Evolutionary conservation across 1,140 invertebrate genomes (phyloP).

Genomic region (Lepidurus apus): DNA sequence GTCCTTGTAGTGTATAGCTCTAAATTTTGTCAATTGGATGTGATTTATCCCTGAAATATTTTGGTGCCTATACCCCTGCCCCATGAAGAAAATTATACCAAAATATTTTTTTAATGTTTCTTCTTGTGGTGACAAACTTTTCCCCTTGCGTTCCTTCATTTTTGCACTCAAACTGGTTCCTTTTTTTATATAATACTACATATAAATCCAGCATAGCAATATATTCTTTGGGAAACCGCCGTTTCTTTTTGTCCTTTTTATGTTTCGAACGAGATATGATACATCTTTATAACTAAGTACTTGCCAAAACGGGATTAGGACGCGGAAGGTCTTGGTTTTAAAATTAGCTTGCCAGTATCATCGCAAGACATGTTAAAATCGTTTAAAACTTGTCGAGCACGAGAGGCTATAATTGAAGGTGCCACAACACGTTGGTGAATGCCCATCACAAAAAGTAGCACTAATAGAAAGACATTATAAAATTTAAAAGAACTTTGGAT

Average conservation of each 20-base stretch:
- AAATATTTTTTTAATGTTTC: neutral
- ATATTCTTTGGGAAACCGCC: neutral
- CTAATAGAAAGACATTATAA: constrained; percentile 45
- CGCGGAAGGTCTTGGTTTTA: constrained; percentile 67
- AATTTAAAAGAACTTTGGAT: neutral
- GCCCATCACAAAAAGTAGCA: constrained; percentile 81
- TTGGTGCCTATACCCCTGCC: constrained; percentile 7
- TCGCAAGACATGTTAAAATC: constrained; percentile 99
- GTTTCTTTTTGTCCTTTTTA: neutral
- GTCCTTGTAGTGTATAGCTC: too few species aligned
- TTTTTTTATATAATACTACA: neutral
- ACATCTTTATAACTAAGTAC: neutral
- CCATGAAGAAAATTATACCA: neutral
- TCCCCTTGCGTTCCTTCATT: neutral
- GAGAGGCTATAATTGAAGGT: constrained; percentile 87
- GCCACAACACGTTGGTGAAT: constrained; percentile 93
- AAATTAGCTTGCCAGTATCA: constrained; percentile 85
- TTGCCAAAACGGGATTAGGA: constrained; percentile 32
- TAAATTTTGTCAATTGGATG: neutral
- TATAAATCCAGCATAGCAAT: neutral
- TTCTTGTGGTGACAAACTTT: neutral
- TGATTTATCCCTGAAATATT: neutral
- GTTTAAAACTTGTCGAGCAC: constrained; percentile 77
- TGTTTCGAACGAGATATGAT: neutral
- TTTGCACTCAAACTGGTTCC: neutral